A percentile compares a stretch with the other conserved stretches of the same genome.
Conservation (phyloP, 2,113 vertebrate genomes). For the Cygnus atratus region DNA sequence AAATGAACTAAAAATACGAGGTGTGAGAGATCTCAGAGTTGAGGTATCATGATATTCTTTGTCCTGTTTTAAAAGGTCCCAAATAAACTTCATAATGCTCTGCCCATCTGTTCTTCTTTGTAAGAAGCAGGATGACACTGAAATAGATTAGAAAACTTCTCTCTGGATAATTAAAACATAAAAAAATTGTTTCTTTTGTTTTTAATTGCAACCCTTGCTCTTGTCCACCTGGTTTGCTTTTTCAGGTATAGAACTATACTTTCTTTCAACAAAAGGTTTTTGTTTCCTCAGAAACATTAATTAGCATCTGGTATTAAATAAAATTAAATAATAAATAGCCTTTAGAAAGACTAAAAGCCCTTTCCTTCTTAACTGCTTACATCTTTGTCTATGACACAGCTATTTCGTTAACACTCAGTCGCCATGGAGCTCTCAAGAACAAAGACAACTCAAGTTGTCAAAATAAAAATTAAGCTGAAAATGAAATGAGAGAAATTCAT, state of each 20-base stretch:
- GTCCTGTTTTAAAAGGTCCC: background rate
- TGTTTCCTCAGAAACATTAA: slow-evolving; percentile 14
- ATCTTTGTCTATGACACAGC: slow-evolving; percentile 4
- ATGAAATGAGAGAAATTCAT: background rate
- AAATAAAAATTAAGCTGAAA: slow-evolving; percentile 14
- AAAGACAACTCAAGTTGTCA: background rate
- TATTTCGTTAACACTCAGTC: slow-evolving; percentile 40
- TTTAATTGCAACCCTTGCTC: background rate
- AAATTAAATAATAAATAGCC: background rate
- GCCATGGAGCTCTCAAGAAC: slow-evolving; percentile 30
- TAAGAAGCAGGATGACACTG: background rate
- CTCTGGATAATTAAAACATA: background rate
- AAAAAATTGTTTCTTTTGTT: background rate
- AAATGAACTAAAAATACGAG: background rate
- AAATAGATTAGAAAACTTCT: background rate
- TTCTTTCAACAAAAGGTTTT: background rate
- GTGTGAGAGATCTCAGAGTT: background rate
- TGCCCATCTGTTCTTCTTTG: no score
- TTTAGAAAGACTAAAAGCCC: slow-evolving; percentile 3
- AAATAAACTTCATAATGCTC: background rate
- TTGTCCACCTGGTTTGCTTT: background rate
- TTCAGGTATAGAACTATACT: background rate
- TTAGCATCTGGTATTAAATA: background rate
- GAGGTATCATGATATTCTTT: background rate
- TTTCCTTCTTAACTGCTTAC: background rate